Base-by-base conservation (phyloP, 1,140 invertebrate species). In the Hypothenemus hampei region DNA sequence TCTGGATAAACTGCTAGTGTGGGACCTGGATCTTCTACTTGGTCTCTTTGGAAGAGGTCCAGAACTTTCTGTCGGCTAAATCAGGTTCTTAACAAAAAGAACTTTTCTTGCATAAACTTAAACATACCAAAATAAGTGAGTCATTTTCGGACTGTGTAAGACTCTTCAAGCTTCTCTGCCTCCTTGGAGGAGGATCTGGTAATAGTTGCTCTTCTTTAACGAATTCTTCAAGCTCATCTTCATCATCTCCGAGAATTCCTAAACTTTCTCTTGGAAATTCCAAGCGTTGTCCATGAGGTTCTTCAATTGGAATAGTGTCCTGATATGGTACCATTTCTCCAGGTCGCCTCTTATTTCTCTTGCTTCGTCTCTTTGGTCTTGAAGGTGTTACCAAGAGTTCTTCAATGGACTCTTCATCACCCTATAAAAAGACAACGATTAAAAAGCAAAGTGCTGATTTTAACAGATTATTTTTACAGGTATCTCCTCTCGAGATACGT, bases 71-170 rank as follows among this genome's bases (percentile, higher is more conserved):
- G 24, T 68, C 62, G 58, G 72, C 70, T 50, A 73, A 71, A 43
- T 70, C 73, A n/a, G n/a, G n/a, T n/a, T n/a, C n/a, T n/a, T 16
- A 72, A 62, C 46, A 74, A n/a, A n/a, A n/a, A n/a, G n/a, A n/a
- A n/a, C n/a, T n/a, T n/a, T n/a, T n/a, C n/a, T n/a, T n/a, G n/a
- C n/a, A n/a, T n/a, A n/a, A n/a, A n/a, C n/a, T n/a, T n/a, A n/a
- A n/a, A n/a, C n/a, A n/a, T n/a, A n/a, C n/a, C n/a, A n/a, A n/a
- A n/a, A n/a, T n/a, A n/a, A n/a, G 74, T 8, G 73, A 75, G 53
- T 76, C 74, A 52, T 70, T 74, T 50, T 76, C 74, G 1, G 64
- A 71, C 40, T 50, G 67, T 58, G 51, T 73, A 61, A 64, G 56
- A 59, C 60, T 75, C 61, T 64, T 74, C 52, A 64, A 23, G 31